phyloP scores from a whole-genome alignment of 2,888 invertebrate species.

The Luperina testacea region DNA sequence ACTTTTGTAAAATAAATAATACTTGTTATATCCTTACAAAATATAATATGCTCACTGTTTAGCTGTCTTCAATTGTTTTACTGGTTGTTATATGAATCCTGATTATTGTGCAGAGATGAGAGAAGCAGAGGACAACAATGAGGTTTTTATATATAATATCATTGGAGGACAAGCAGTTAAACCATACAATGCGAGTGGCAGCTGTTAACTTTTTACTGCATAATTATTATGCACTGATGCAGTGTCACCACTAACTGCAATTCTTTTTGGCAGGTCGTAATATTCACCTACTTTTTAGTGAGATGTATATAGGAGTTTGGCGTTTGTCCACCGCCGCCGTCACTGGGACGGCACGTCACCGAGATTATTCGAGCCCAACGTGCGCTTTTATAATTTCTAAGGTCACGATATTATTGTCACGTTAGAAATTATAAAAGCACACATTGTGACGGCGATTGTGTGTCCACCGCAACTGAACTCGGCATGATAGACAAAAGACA shows the following conservation, averaged over 20 bases:
- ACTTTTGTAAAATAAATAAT: conserved; percentile 56
- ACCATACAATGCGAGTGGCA: background rate
- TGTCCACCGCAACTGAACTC: background rate
- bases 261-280: background rate
- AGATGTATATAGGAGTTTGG: background rate
- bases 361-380: background rate
- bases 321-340: background rate
- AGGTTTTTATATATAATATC: too few species aligned
- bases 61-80: conserved; percentile 73
- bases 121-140: background rate
- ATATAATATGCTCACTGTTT: conserved; percentile 84
- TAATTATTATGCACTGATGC: background rate
- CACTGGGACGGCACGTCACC: background rate
- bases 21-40: conserved; percentile 71
- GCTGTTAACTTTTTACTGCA: background rate
- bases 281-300: background rate
- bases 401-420: background rate
- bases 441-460: background rate
- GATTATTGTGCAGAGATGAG: background rate
- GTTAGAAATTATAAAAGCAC: background rate
- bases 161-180: background rate
- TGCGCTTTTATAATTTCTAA: background rate
- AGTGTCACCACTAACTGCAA: background rate
- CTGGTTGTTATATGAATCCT: conserved; percentile 45
- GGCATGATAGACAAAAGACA: background rate